Percentiles rank a stretch among this genome's conserved stretches.
Evolutionary conservation across 37 sponge, comb jelly and placozoan genomes (phyloP).

Genomic region (Beroe ovata): DNA sequence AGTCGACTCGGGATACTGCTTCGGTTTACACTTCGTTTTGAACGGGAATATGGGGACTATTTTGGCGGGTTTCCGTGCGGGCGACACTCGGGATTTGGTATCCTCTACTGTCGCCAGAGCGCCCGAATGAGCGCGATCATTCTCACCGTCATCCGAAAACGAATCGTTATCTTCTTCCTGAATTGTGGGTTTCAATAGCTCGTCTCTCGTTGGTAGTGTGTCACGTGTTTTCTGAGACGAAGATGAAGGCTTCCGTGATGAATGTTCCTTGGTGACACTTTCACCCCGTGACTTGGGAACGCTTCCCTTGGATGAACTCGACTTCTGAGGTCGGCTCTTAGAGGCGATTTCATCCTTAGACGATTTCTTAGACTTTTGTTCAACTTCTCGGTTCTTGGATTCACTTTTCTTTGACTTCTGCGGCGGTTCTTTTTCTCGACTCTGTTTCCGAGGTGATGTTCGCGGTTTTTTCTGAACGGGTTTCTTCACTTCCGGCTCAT

Average conservation of each 20-base stretch:
- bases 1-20: constrained; percentile 31
- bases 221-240: neutral
- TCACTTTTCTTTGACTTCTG: neutral
- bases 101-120: constrained; percentile 18
- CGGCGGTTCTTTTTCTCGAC: neutral
- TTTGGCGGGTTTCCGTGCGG: constrained; percentile 2
- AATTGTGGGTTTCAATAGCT: neutral
- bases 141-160: constrained; percentile 44
- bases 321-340: neutral
- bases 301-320: neutral
- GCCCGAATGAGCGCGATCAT: constrained; percentile 8
- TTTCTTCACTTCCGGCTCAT: constrained; percentile 17
- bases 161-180: neutral
- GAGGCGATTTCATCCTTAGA: neutral
- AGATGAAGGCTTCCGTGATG: neutral
- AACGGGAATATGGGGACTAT: constrained; percentile 59
- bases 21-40: constrained; percentile 36
- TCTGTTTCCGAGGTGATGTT: neutral
- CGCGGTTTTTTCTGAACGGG: constrained; percentile 8
- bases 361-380: neutral
- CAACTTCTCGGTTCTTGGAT: neutral
- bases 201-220: neutral
- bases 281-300: neutral
- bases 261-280: neutral
- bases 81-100: neutral